Conservation (phyloP, 2,113 vertebrate genomes). For the Anas platyrhynchos region DNA sequence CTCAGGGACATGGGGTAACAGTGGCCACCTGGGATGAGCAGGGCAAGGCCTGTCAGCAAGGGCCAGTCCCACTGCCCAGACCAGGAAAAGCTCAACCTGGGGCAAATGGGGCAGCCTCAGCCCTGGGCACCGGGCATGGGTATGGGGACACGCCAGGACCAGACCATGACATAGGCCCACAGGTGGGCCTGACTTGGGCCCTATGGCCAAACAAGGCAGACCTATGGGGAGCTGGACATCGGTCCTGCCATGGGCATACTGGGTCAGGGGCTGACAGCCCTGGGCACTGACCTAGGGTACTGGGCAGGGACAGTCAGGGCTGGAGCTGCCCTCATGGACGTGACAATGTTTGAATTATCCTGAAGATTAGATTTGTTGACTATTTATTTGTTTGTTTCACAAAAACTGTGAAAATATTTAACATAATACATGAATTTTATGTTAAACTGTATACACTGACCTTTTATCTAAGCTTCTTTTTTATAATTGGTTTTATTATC, state of each 20-base stretch:
- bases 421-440: background rate
- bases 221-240: background rate
- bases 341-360: background rate
- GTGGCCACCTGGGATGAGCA: fast-evolving
- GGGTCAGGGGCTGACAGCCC: background rate
- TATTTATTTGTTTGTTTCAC: background rate
- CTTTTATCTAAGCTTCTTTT: background rate
- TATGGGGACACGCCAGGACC: background rate
- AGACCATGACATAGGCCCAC: background rate
- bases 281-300: too few species aligned
- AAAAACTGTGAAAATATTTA: background rate
- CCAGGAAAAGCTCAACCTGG: background rate
- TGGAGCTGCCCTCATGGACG: background rate
- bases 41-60: background rate
- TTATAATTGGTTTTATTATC: background rate
- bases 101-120: background rate
- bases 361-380: background rate
- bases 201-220: too few species aligned
- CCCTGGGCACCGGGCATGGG: too few species aligned
- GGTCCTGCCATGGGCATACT: background rate
- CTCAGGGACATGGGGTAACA: fast-evolving
- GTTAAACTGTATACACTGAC: background rate
- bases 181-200: background rate
- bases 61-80: too few species aligned
- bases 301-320: background rate